These are phyloP conservation scores for Micromys minutus DNA, from an alignment of 2,113 vertebrate genomes.

Conservation along the genomic window DNA sequence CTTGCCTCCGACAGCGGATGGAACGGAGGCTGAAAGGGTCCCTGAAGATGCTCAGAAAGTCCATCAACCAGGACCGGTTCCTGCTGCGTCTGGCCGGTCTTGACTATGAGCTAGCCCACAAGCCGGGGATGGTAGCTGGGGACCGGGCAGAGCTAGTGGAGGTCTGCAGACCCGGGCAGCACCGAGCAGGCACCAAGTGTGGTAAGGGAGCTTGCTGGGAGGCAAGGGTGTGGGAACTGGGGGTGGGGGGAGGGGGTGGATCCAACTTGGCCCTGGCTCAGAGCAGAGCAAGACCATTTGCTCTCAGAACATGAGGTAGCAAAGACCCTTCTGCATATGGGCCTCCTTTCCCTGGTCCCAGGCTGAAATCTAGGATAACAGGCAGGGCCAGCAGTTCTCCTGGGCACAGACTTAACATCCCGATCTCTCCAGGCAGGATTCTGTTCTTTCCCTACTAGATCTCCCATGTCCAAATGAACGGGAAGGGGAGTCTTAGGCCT, in stretches of 20 bases:
- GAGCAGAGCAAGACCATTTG: neutral
- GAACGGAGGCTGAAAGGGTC: constrained; percentile 95
- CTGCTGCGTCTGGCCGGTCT: constrained; percentile 94
- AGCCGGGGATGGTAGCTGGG: constrained; percentile 85
- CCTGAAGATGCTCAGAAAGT: constrained; percentile 97
- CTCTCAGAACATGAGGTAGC: constrained; percentile 19
- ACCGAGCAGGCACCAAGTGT: constrained; percentile 92
- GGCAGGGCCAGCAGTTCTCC: neutral
- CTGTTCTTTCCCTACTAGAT: constrained; percentile 18
- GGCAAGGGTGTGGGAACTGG: neutral
- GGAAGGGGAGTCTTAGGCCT: constrained; percentile 59
- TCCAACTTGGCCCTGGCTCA: neutral
- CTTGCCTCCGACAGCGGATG: constrained; percentile 94
- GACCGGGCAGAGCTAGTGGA: constrained; percentile 83
- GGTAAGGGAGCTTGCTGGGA: constrained; percentile 88
- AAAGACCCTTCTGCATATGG: neutral
- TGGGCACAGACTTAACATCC: neutral
- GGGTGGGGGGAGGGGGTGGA: neutral
- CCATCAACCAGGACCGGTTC: constrained; percentile 98
- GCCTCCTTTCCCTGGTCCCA: neutral
- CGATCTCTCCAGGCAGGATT: neutral
- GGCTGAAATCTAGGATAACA: constrained; percentile 18
- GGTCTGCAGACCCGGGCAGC: constrained; percentile 91
- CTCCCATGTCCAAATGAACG: constrained; percentile 31
- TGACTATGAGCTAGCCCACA: constrained; percentile 97